Conservation (phyloP, 2,888 invertebrate species). For the Unio pictorum region DNA sequence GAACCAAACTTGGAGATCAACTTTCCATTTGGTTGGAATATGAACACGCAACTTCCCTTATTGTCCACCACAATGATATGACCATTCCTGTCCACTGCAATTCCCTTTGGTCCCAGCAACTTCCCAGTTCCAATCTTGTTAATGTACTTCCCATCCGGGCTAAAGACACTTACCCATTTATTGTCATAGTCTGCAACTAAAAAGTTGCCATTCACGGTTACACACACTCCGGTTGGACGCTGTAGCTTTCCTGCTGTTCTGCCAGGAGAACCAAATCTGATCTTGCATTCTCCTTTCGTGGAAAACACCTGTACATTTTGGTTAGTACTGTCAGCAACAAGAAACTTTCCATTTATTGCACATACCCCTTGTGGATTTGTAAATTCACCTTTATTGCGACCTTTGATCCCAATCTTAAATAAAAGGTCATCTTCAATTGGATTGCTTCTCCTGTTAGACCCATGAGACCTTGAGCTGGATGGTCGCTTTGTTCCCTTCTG, state of each 20-base stretch:
- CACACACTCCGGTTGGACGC: conserved; percentile 74
- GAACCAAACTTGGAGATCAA: conserved; percentile 72
- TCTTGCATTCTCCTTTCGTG: conserved; percentile 71
- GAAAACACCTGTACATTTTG: conserved; percentile 72
- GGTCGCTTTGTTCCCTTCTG: conserved; percentile 70
- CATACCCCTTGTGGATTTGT: conserved; percentile 75
- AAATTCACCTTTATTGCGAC: conserved; percentile 74
- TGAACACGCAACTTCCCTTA: conserved; percentile 73
- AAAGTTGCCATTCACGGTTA: conserved; percentile 72
- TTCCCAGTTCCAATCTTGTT: conserved; percentile 73
- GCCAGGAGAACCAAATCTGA: conserved; percentile 71
- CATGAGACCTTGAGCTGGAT: conserved; percentile 70
- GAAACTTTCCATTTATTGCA: conserved; percentile 70
- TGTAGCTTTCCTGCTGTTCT: conserved; percentile 74
- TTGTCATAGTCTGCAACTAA: conserved; percentile 76
- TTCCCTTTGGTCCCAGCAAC: conserved; percentile 74
- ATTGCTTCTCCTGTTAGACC: conserved; percentile 71
- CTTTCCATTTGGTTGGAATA: conserved; percentile 74
- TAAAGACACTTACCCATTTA: conserved; percentile 74
- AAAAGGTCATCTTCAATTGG: conserved; percentile 73
- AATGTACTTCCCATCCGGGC: conserved; percentile 73
- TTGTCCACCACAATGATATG: conserved; percentile 75
- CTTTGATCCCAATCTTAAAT: conserved; percentile 72
- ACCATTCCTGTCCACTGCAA: conserved; percentile 73
- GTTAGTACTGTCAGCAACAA: conserved; percentile 74